Evolutionary conservation across 2,888 invertebrate species (phyloP), one percentile per base, ranked within the genome.

Genomic region (Drosophila prolongata): DNA sequence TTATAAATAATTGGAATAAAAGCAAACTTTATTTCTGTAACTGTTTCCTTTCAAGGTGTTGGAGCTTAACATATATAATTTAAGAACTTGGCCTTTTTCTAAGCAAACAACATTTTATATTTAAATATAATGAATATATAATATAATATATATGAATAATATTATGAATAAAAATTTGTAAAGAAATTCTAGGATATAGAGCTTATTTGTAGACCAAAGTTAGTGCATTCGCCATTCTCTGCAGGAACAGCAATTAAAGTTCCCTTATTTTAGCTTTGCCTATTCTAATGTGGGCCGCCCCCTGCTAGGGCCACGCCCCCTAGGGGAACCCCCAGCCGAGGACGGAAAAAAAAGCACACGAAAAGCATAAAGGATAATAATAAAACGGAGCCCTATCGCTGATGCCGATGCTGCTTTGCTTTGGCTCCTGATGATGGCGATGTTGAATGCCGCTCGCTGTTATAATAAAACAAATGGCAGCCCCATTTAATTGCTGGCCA

Each of bases 391-490:
- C 77, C 85, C 85, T 85, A 85, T 85, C 85, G 79, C 82, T 77
- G 86, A 87, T 90, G 89, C 81, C 73, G 76, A 76, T 75, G 86
- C 50, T 67, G 57, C 70, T 24, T 70, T 69, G 59, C 53, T 43
- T 42, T 42, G 37, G 47, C 57, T 68, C 27, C 69, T 37, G 64
- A 50, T 60, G 69, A 69, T 72, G 75, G 59, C 75, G 60, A 61
- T 64, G 58, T 59, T 57, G 58, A 59, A 59, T 60, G 70, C 72
- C 72, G 71, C 77, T 77, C 76, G 70, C 75, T 59, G 75, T 71
- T 56, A 78, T 80, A 81, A 90, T 89, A 90, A 89, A 90, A 90
- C 89, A 90, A 89, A 89, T 90, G 90, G 89, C 90, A 90, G 71
- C 75, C 66, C 90, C 77, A 89, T 89, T 89, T 89, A 89, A 89